These are phyloP conservation scores for Drosophila gunungcola DNA, from an alignment of 1,140 invertebrate genomes.

Conservation along the genomic window DNA sequence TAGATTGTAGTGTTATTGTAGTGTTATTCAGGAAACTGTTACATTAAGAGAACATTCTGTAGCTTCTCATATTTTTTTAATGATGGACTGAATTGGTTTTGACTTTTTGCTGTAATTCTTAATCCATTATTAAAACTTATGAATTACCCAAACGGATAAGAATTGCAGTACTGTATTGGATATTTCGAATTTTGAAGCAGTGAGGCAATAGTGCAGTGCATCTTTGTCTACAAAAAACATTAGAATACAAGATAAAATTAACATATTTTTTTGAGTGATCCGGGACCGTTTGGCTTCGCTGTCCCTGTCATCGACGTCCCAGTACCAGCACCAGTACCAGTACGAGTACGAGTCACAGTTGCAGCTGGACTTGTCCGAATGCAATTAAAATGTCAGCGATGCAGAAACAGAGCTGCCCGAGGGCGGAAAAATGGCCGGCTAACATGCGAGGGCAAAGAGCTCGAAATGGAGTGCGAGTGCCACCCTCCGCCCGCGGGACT, in stretches of 20 bases:
- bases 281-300: neutral
- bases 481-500: slow-evolving; percentile 12
- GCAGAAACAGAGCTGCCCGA: slow-evolving; percentile 16
- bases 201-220: neutral
- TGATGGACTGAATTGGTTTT: too few relatives aligned
- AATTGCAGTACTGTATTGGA: too few relatives aligned
- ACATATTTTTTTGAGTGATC: slow-evolving; percentile 3
- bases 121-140: too few relatives aligned
- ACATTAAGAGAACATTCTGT: too few relatives aligned
- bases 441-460: slow-evolving; percentile 48
- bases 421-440: slow-evolving; percentile 49
- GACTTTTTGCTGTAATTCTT: too few relatives aligned
- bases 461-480: slow-evolving; percentile 14
- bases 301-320: slow-evolving; percentile 10
- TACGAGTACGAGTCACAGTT: slow-evolving; percentile 15
- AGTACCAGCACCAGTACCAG: slow-evolving; percentile 8
- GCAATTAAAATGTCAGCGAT: slow-evolving; percentile 77
- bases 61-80: neutral
- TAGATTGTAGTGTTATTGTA: too few relatives aligned
- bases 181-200: too few relatives aligned
- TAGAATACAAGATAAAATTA: neutral
- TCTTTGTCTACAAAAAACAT: too few relatives aligned
- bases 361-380: slow-evolving; percentile 56
- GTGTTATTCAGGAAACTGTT: too few relatives aligned
- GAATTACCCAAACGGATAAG: too few relatives aligned